A percentile compares a stretch with the other conserved stretches of the same genome.
Conservation (phyloP, 2,113 vertebrate genomes). For the Charina bottae region DNA sequence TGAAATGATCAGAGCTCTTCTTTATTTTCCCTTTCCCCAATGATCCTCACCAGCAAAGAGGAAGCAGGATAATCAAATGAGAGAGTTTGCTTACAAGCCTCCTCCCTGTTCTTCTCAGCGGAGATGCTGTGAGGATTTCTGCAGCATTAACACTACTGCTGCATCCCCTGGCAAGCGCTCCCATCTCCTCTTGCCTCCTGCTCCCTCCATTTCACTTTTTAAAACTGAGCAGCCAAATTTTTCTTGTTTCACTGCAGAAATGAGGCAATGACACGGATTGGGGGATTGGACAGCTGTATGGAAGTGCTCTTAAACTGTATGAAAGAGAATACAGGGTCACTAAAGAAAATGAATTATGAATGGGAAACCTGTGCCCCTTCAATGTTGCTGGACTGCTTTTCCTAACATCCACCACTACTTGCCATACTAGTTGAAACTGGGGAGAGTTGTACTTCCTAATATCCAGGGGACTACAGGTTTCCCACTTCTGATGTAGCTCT, state of each 20-base stretch:
- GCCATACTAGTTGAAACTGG: background rate
- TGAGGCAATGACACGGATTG: background rate
- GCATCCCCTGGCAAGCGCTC: background rate
- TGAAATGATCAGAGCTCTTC: background rate
- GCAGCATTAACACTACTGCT: background rate
- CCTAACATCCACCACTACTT: background rate
- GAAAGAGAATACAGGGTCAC: background rate
- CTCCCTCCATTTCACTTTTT: background rate
- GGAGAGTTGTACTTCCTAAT: background rate
- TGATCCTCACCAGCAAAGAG: background rate
- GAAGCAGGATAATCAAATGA: slow-evolving; percentile 36
- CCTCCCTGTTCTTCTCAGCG: slow-evolving; percentile 18
- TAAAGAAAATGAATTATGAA: background rate
- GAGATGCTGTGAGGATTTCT: background rate
- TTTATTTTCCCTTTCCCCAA: background rate
- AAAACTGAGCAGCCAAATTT: background rate
- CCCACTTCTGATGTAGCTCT: background rate
- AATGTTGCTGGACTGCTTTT: background rate
- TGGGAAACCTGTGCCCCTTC: background rate
- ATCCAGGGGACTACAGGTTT: background rate
- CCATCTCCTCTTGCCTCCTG: background rate
- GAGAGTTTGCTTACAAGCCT: slow-evolving; percentile 36
- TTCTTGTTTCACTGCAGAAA: background rate
- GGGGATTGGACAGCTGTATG: background rate
- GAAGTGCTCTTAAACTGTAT: background rate